Base-by-base conservation (phyloP, 2,113 vertebrate species). In the Vimba vimba region DNA sequence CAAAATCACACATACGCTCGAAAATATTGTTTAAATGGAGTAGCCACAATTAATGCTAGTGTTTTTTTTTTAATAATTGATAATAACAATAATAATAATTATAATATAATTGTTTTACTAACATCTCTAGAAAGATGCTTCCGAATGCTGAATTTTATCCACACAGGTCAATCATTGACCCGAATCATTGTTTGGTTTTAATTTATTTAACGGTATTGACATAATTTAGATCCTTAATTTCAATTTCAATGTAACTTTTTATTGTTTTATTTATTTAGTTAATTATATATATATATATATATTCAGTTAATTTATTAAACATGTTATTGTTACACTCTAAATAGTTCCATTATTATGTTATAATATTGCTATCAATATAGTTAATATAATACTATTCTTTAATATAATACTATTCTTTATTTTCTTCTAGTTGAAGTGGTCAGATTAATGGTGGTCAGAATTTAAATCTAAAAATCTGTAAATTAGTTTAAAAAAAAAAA, bases 1-100 rank as follows among this genome's bases (percentile, higher is more conserved):
- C 85, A 78, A 47, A 73, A 84, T 82, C 81, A 88, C 52, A 87
- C 79, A 74, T 33, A 47, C 59, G 71, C 52, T 85, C 78, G 80
- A 79, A 76, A 75, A 81, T 39, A 62, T 45, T 73, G 62, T 76
- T 77, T 19, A 73, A 33, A 75, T 19, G 17, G 3, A 62, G 25
- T 9, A 27, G 36, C 9, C 3, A 27, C 36, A 47, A 25, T 62
- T 79, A 62, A 39, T 25, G 27, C 5, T 13, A 6, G 23, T 43
- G n/a, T n/a, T 45, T 45, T 39, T 45, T 39, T 30, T 10, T 74
- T 12, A 27, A 36, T 9, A 17, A 68, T 8, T 21, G 10, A 30
- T 33, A 64, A 15, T 64, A 15, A 33, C 36, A 36, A 4, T 21
- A 69, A 10, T 69, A 21, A 4, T 21, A 68, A 19, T 36, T 21